A percentile compares a stretch with the other conserved stretches of the same genome.
Conservation (phyloP, 2,113 vertebrate genomes). For the Calidris pugnax region DNA sequence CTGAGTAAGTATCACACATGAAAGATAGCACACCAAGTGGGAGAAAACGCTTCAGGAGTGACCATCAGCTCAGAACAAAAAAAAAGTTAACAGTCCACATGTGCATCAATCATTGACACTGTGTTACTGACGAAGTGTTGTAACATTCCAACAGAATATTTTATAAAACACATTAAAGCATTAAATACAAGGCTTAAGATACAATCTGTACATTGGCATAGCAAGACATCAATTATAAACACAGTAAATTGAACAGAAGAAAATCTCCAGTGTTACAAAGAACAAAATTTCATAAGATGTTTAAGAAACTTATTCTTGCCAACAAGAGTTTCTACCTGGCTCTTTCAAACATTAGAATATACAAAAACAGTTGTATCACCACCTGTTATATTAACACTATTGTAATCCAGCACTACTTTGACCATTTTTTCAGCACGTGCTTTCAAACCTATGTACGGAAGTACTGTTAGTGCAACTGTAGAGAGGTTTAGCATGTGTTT, state of each 20-base stretch:
- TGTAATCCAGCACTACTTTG: background rate
- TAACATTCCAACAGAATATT: constrained; percentile 49
- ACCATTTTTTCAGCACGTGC: background rate
- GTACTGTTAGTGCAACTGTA: background rate
- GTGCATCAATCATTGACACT: constrained; percentile 8
- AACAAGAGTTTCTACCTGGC: background rate
- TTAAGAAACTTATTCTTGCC: background rate
- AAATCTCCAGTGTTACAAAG: background rate
- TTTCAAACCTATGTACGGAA: background rate
- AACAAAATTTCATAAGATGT: background rate
- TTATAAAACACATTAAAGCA: constrained; percentile 62
- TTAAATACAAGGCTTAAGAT: constrained; percentile 64
- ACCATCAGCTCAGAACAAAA: constrained; percentile 22
- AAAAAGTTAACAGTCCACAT: constrained; percentile 45
- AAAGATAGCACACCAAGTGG: constrained; percentile 32
- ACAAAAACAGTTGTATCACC: background rate
- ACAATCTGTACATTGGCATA: constrained; percentile 57
- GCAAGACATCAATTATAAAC: constrained; percentile 27
- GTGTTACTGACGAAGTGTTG: constrained; percentile 30
- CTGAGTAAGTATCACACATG: constrained; percentile 47
- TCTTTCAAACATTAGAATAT: background rate
- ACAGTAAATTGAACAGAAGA: background rate
- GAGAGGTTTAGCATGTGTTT: background rate
- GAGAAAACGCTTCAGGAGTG: constrained; percentile 50
- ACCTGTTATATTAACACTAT: background rate